Conservation (phyloP, 2,797 vertebrate species). For the Scyliorhinus canicula region DNA sequence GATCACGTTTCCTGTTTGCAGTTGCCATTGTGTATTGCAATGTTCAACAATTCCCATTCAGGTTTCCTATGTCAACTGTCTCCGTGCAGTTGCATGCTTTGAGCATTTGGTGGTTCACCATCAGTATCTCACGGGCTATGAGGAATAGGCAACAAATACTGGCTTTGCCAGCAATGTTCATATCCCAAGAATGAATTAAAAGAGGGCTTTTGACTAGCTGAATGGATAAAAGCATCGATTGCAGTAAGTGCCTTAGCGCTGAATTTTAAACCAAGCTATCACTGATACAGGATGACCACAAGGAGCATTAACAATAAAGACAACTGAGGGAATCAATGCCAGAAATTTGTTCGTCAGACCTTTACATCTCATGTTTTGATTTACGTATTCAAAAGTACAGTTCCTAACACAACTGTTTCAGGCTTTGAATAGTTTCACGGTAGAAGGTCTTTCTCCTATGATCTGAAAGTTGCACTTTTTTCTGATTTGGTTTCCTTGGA, state of each 20-base stretch:
- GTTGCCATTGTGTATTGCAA: not conserved
- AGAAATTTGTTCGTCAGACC: not conserved
- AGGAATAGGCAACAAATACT: not conserved
- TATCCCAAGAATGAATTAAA: not conserved
- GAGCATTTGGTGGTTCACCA: not conserved
- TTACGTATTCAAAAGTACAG: not conserved
- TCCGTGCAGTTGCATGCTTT: not conserved
- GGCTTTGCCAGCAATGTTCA: not conserved
- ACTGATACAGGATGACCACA: not conserved
- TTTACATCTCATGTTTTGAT: not conserved
- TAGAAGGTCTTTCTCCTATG: not conserved
- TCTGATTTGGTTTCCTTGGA: not conserved
- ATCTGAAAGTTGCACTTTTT: not conserved
- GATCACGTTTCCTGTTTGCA: not conserved
- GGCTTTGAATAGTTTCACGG: not conserved
- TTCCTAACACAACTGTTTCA: not conserved
- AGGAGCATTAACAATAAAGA: not conserved
- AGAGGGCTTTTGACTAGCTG: not conserved
- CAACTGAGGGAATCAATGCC: not conserved
- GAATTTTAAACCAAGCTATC: not conserved
- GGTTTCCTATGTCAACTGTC: not conserved
- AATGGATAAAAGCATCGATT: not conserved
- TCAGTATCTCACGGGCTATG: no score
- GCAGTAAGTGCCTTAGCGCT: not conserved
- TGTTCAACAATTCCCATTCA: not conserved